These are phyloP conservation scores for Drosophila fuyamai DNA, from an alignment of 1,140 invertebrate species.

Conservation along the genomic window DNA sequence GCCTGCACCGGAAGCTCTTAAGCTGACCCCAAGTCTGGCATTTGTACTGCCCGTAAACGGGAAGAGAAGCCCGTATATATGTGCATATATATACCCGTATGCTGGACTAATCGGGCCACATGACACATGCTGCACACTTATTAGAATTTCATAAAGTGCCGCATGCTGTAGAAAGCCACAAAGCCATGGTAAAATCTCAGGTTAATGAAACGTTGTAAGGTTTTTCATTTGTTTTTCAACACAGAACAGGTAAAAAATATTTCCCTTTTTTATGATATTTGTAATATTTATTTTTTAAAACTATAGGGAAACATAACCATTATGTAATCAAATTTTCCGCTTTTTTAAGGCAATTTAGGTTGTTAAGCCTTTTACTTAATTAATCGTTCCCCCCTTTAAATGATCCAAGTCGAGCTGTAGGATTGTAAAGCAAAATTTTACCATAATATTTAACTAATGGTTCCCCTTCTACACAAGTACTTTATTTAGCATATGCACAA, in stretches of 20 bases:
- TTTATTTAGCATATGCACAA: constrained; percentile 67
- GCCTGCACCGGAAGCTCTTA: constrained; percentile 41
- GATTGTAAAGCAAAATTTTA: constrained; percentile 6
- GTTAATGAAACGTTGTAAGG: constrained; percentile 23
- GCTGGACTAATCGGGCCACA: constrained; percentile 22
- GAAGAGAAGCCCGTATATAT: neutral
- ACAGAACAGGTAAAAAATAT: neutral
- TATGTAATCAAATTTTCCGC: too few species aligned
- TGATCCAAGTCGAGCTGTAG: too few species aligned
- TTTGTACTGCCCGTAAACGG: neutral
- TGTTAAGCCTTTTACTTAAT: too few species aligned
- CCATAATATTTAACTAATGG: constrained; percentile 60
- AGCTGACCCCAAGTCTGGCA: constrained; percentile 36
- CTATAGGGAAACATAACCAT: too few species aligned
- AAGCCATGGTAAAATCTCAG: constrained; percentile 35
- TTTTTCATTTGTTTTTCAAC: neutral
- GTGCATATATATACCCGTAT: neutral
- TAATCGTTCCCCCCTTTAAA: too few species aligned
- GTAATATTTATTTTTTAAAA: too few species aligned
- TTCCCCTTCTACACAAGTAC: constrained; percentile 1
- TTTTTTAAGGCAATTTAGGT: too few species aligned
- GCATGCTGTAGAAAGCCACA: constrained; percentile 21
- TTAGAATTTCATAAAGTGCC: constrained; percentile 65
- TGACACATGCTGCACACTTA: constrained; percentile 50
- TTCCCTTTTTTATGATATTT: too few species aligned